Conservation (phyloP, 2,888 invertebrate genomes). For the Chloroclystis v-ata region DNA sequence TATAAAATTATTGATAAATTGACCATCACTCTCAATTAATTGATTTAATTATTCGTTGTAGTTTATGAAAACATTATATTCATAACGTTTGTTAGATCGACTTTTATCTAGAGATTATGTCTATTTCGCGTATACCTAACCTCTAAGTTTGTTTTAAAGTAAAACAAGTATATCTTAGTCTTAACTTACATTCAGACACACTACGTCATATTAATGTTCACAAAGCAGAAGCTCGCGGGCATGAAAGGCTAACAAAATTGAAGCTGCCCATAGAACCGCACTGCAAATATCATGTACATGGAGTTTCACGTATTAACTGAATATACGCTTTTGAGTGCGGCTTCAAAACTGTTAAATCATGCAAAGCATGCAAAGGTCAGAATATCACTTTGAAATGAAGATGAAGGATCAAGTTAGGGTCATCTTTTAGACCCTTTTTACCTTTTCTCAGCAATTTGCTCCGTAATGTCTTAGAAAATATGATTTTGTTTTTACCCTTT, state of each 20-base stretch:
- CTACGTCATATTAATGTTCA: neutral
- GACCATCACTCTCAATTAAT: too few relatives aligned
- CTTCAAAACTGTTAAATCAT: conserved; percentile 24
- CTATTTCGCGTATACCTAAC: too few relatives aligned
- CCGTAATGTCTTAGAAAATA: conserved; percentile 24
- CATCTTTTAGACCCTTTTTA: conserved; percentile 30
- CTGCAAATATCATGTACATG: neutral
- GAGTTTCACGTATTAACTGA: too few relatives aligned
- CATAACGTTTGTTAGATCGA: too few relatives aligned
- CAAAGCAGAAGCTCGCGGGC: conserved; percentile 1
- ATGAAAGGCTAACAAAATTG: neutral
- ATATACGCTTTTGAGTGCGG: neutral
- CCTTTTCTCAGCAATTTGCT: conserved; percentile 30
- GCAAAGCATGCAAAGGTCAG: conserved; percentile 19
- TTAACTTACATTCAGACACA: neutral
- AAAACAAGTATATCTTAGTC: neutral
- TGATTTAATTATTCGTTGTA: too few relatives aligned
- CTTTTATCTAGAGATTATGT: too few relatives aligned
- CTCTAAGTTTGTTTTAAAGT: too few relatives aligned
- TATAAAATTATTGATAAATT: too few relatives aligned
- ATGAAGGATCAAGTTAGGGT: conserved; percentile 27
- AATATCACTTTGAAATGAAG: conserved; percentile 28
- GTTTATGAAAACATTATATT: too few relatives aligned
- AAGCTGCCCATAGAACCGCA: neutral
- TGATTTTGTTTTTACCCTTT: conserved; percentile 19